Base-by-base conservation (phyloP, 2,888 invertebrate species). In the Cheiracanthium punctorium region DNA sequence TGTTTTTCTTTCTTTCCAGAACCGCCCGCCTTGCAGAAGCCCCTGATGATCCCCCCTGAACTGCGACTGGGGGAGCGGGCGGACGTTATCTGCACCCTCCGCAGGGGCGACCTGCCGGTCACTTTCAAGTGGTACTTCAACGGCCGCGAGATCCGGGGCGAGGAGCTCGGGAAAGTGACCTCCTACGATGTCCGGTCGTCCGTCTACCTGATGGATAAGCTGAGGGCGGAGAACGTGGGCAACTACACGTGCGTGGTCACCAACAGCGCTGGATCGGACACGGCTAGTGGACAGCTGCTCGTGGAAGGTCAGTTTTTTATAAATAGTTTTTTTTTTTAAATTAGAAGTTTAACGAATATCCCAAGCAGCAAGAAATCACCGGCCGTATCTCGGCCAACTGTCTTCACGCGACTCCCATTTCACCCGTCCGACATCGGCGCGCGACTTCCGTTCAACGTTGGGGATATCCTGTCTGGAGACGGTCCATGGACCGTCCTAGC, bases 41-140 rank as follows among this genome's bases (percentile, higher is more conserved):
- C 87, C 1, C 69, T 87, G 29, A 81, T 87, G 81, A 87, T 87
- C 28, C 87, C 87, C 0, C 37, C 87, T 0, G 87, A 87, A 24
- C 71, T 87, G 10, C 29, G 87, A 0, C 73, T 87, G 0, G 87
- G 87, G 0, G 87, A 87, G 48, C 32, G 87, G 4, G 87, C 87
- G 0, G 87, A 87, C 43, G 52, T 87, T 48, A 87, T 87, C 14
- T 87, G 87, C 64, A 87, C 87, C 24, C 33, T 87, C 5, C 32
- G 87, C 1, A 43, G 87, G 24, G 87, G 87, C 2, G 80, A 79
- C 33, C 48, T 81, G 0, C 87, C 87, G 0, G 87, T 80, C 14
- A 77, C 81, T n/a, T 87, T 87, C 73, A 43, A 67, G 29, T 87
- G 87, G 87, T 73, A 41, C 73, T 87, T 87, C 58, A 87, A 87